Conservation (phyloP, 2,113 vertebrate species). For the Petaurus breviceps region DNA sequence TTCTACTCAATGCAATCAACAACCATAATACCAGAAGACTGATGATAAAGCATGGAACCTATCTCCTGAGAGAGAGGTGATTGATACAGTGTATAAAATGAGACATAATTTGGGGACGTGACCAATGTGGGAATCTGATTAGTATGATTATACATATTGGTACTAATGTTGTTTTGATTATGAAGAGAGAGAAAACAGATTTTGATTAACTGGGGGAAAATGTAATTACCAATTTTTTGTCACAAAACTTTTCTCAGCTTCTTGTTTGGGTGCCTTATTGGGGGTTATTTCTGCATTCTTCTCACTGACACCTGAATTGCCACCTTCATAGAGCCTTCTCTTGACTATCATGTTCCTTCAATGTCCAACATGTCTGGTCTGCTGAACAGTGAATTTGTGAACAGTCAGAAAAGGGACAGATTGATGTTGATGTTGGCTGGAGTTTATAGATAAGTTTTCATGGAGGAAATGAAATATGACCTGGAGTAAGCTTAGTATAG, state of each 20-base stretch:
- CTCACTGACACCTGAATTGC: neutral
- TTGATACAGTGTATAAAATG: neutral
- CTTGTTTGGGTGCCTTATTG: neutral
- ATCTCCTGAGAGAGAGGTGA: neutral
- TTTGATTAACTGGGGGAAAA: neutral
- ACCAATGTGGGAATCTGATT: neutral
- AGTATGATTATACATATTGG: neutral
- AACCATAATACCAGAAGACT: neutral
- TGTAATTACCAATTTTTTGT: neutral
- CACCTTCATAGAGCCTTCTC: neutral
- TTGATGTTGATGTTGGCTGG: neutral
- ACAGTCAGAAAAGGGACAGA: neutral
- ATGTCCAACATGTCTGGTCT: neutral
- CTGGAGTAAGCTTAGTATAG: neutral
- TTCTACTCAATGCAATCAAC: neutral
- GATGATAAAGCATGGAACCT: neutral
- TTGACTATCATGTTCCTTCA: neutral
- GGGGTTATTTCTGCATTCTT: neutral
- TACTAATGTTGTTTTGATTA: neutral
- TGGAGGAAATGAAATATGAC: neutral
- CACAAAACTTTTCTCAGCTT: neutral
- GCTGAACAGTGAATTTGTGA: neutral
- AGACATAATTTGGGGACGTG: neutral
- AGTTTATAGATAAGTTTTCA: neutral
- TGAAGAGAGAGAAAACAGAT: neutral